Evolutionary conservation across 2,888 invertebrate species (phyloP).

Genomic region (Andrena bucephala): DNA sequence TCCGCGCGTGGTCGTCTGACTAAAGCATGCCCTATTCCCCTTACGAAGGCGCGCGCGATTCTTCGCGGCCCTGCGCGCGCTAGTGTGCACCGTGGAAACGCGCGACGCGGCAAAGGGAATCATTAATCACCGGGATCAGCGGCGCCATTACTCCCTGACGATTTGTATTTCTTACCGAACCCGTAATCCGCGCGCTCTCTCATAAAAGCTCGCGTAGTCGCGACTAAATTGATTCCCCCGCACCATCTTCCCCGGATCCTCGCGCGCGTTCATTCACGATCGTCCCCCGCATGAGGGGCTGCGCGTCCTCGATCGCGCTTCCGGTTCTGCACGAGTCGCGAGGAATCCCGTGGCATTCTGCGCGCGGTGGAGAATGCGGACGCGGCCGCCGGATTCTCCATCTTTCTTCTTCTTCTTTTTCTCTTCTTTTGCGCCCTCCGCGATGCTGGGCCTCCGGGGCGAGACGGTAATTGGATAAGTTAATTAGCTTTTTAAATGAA

Average conservation of each 20-base stretch:
- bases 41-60: conserved; percentile 7
- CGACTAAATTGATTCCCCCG: conserved; percentile 62
- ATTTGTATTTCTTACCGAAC: conserved; percentile 66
- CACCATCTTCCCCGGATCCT: conserved; percentile 41
- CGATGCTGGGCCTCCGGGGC: conserved; percentile 32
- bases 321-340: conserved; percentile 21
- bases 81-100: background rate
- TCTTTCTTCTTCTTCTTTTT: conserved; percentile 8
- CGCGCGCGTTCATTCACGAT: conserved; percentile 44
- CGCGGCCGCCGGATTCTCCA: conserved; percentile 23
- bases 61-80: background rate
- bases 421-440: background rate
- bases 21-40: background rate
- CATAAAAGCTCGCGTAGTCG: conserved; percentile 64
- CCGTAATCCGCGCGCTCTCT: conserved; percentile 65
- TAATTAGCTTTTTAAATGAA: conserved; percentile 81
- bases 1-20: background rate
- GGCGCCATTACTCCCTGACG: conserved; percentile 46
- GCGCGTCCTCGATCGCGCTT: background rate
- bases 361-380: conserved; percentile 4
- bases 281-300: background rate
- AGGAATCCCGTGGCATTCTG: conserved; percentile 28
- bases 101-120: conserved; percentile 2
- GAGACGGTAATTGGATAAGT: conserved; percentile 77
- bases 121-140: conserved; percentile 66